Evolutionary conservation across 2,888 invertebrate species (phyloP).

Genomic region (Malthinus seriepunctatus): DNA sequence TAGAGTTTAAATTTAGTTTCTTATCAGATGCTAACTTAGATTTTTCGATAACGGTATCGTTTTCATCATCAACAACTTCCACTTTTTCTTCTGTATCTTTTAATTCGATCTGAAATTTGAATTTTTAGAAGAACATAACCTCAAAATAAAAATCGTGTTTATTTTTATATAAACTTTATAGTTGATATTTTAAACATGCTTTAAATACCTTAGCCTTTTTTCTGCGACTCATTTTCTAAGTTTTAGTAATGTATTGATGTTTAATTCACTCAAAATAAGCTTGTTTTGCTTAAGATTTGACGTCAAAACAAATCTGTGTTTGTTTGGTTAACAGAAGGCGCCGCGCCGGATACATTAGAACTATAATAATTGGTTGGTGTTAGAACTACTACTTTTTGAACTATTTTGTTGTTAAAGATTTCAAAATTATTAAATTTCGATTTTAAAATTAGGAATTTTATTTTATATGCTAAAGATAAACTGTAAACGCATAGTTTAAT

Average conservation of each 20-base stretch:
- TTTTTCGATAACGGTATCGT: slow-evolving; percentile 65
- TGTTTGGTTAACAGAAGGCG: no score
- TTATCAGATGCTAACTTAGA: slow-evolving; percentile 64
- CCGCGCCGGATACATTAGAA: no score
- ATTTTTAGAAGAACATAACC: slow-evolving; percentile 31
- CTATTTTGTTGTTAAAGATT: no score
- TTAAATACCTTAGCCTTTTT: slow-evolving; percentile 13
- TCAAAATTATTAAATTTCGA: no score
- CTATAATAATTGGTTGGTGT: no score
- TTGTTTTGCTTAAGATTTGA: no score
- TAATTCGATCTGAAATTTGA: slow-evolving; percentile 61
- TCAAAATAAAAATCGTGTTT: slow-evolving; percentile 8
- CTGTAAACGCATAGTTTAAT: no score
- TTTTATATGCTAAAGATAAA: no score
- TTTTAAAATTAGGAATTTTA: no score
- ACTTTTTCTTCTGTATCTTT: slow-evolving; percentile 72
- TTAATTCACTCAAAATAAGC: no score
- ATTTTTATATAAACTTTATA: background rate
- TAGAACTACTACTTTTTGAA: no score
- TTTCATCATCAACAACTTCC: slow-evolving; percentile 64
- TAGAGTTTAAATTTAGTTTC: slow-evolving; percentile 54
- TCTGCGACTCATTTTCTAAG: slow-evolving; percentile 14
- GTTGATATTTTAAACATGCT: background rate
- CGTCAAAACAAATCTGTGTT: no score
- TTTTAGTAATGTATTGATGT: background rate